phyloP scores from a whole-genome alignment of 2,797 vertebrate species.

The Tokudaia muenninki region DNA sequence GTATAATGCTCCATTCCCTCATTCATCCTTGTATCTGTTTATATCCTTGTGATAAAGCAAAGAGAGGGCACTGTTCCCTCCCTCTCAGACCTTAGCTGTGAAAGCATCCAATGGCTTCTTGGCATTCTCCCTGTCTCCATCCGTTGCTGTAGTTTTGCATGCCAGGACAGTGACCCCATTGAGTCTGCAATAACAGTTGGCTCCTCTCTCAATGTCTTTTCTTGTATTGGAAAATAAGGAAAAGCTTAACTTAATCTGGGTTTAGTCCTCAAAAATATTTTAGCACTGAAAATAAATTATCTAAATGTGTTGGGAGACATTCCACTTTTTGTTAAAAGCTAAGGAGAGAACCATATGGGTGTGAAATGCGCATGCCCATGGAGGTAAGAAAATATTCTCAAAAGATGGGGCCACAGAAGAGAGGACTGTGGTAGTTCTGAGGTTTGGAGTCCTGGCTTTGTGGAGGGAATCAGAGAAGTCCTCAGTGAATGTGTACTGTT shows the following conservation, averaged over 20 bases:
- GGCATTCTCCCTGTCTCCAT: constrained; percentile 31
- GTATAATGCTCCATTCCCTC: background rate
- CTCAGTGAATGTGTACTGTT: background rate
- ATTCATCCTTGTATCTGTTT: background rate
- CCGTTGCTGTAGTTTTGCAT: constrained; percentile 33
- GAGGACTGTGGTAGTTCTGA: background rate
- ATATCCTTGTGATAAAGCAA: background rate
- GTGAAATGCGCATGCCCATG: background rate
- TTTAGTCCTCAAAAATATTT: constrained; percentile 70
- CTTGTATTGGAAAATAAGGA: constrained; percentile 58
- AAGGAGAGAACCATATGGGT: constrained; percentile 37
- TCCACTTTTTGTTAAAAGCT: constrained; percentile 67
- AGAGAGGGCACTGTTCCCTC: background rate
- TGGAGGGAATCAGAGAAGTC: too few species aligned
- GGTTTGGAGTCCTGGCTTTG: background rate
- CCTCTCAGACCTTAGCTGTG: constrained; percentile 28
- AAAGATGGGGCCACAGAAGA: background rate
- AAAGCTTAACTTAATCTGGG: constrained; percentile 55
- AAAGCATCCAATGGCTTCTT: constrained; percentile 44
- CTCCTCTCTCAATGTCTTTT: constrained; percentile 57
- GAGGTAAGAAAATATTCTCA: constrained; percentile 28
- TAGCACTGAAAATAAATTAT: constrained; percentile 68
- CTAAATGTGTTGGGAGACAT: constrained; percentile 55
- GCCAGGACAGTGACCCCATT: constrained; percentile 41
- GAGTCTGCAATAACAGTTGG: constrained; percentile 60